Evolutionary conservation across 2,888 invertebrate genomes (phyloP), one percentile per base, ranked within the genome.

Genomic region (Drosophila rubida): DNA sequence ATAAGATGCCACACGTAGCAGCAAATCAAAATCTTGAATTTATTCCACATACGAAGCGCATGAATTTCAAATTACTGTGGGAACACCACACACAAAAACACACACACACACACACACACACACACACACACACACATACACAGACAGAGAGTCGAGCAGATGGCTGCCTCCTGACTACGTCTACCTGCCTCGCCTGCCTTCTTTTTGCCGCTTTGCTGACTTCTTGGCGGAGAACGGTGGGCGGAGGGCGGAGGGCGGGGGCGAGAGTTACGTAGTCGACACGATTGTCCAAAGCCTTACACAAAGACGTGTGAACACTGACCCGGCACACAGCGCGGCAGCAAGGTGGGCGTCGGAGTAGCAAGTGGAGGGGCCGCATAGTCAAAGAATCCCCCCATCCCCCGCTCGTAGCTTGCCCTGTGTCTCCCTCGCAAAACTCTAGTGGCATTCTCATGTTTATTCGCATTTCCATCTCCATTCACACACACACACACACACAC

Each of bases 21-120:
- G 80, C 82, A 87, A 83, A 84, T 85, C 80, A 79, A 88, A 88
- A 89, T 86, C 86, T 82, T 74, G 79, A 88, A 88, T 88, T 89
- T 89, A 89, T 88, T 89, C 89, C 88, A 88, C 88, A 89, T 87
- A 82, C 88, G 84, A 86, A 87, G 87, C 89, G 82, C 87, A 88
- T 88, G 88, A 88, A 88, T 88, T 88, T 89, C 84, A 89, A 88
- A 88, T 89, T 87, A 86, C 82, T 88, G 85, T 89, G 89, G 61
- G 87, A 87, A 85, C 76, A 65, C 42, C 57, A 49, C 49, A 70
- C 55, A 63, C 46, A 57, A 42, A 49, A 25, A 42, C 44, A 58
- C 46, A 35, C 46, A 45, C 59, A 60, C 41, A 39, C 19, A 49
- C 13, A 60, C 49, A 51, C 37, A 23, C 41, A 49, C 13, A 53